Conservation (phyloP, 2,888 invertebrate species). For the Lamproptera curius region DNA sequence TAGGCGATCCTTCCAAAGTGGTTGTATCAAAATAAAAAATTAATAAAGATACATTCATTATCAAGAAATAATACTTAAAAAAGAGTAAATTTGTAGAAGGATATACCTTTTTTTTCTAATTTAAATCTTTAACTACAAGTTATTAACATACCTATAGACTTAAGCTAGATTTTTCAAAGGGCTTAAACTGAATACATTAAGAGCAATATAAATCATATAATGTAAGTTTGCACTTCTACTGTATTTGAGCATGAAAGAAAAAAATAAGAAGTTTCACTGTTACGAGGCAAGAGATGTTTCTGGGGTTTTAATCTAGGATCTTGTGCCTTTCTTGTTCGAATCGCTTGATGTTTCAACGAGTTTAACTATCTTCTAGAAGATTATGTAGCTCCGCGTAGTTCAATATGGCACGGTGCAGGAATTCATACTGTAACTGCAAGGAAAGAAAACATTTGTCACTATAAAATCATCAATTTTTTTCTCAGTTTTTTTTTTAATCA, state of each 20-base stretch:
- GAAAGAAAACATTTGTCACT: too few relatives aligned
- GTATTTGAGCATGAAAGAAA: conserved; percentile 16
- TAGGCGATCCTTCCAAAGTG: neutral
- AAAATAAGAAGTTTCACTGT: neutral
- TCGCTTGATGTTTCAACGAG: conserved; percentile 15
- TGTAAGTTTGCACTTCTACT: neutral
- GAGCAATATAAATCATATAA: neutral
- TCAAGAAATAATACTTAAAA: neutral
- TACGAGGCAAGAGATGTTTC: conserved; percentile 12
- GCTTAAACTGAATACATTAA: neutral
- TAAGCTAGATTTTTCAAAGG: neutral
- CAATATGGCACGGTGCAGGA: conserved; percentile 93
- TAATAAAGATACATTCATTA: neutral
- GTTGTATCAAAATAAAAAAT: neutral
- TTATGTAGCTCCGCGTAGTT: conserved; percentile 94
- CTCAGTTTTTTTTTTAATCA: too few relatives aligned
- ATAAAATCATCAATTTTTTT: too few relatives aligned
- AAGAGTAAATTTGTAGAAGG: neutral
- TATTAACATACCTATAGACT: neutral
- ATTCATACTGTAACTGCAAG: conserved; percentile 93
- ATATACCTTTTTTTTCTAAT: too few relatives aligned
- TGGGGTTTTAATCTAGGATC: conserved; percentile 1
- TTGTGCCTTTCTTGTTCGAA: neutral
- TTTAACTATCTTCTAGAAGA: conserved; percentile 80
- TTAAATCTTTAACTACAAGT: neutral